Percentiles rank a stretch among this genome's conserved stretches.
phyloP scores from a whole-genome alignment of 2,888 invertebrate genomes.

The Drosophila rellima region DNA sequence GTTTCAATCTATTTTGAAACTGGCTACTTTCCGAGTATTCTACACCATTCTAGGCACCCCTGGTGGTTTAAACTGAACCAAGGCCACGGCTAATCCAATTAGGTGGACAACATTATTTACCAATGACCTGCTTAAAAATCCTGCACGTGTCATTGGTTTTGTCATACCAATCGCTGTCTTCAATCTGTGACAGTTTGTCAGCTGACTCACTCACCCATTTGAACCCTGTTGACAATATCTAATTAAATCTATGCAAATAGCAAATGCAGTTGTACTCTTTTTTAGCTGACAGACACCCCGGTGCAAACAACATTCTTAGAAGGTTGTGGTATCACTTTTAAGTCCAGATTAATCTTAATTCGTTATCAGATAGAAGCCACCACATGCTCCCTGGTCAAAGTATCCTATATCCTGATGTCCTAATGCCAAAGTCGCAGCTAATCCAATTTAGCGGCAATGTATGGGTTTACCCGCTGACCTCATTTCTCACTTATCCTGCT shows the following conservation, averaged over 20 bases:
- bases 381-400: neutral
- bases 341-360: neutral
- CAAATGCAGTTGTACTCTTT: neutral
- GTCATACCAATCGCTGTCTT: slow-evolving; percentile 20
- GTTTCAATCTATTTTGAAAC: too few species aligned
- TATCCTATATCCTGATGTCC: neutral
- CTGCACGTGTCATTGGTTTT: neutral
- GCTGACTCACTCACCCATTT: slow-evolving; percentile 8
- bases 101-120: neutral
- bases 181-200: slow-evolving; percentile 35
- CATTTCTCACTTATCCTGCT: slow-evolving; percentile 25
- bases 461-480: slow-evolving; percentile 36
- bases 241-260: slow-evolving; percentile 68
- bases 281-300: neutral
- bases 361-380: neutral
- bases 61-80: neutral
- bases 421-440: slow-evolving; percentile 18
- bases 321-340: neutral
- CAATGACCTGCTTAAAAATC: slow-evolving; percentile 8
- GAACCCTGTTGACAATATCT: slow-evolving; percentile 42
- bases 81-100: neutral
- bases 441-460: slow-evolving; percentile 42
- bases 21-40: too few species aligned
- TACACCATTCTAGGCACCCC: too few species aligned
- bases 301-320: too few species aligned